These are phyloP conservation scores for Troides helena DNA, from an alignment of 2,888 invertebrate species.

Conservation along the genomic window DNA sequence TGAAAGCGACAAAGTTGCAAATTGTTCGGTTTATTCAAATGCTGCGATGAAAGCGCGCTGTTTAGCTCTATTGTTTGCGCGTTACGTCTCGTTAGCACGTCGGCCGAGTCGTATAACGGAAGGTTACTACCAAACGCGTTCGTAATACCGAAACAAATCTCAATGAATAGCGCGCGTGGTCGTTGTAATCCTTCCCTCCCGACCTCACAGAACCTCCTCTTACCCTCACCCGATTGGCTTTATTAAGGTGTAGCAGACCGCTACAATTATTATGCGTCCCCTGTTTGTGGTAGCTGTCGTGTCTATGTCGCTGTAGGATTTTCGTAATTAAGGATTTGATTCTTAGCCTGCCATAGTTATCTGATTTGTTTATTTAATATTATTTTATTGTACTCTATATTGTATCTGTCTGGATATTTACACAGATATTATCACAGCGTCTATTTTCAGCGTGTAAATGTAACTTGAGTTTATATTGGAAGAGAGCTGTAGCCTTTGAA, in stretches of 20 bases:
- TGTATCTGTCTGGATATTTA: background rate
- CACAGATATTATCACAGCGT: background rate
- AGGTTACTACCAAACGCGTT: conserved; percentile 69
- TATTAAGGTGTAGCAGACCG: conserved; percentile 80
- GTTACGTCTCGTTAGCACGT: conserved; percentile 53
- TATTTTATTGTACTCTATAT: background rate
- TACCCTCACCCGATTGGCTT: conserved; percentile 72
- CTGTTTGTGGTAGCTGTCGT: conserved; percentile 77
- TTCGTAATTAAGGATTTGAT: conserved; percentile 77
- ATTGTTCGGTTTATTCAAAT: conserved; percentile 33
- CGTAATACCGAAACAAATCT: conserved; percentile 80
- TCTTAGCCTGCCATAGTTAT: conserved; percentile 46
- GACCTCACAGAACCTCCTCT: conserved; percentile 45
- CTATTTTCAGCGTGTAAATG: no score
- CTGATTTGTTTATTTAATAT: background rate
- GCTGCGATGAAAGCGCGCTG: conserved; percentile 42
- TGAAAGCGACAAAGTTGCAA: conserved; percentile 40
- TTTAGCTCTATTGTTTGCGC: conserved; percentile 53
- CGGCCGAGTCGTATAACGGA: conserved; percentile 40
- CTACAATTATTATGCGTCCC: conserved; percentile 80
- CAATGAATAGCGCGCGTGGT: conserved; percentile 75
- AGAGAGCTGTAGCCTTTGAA: no score
- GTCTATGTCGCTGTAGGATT: conserved; percentile 72
- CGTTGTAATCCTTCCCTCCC: conserved; percentile 65
- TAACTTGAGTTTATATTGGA: no score